Percentiles rank a stretch among this genome's conserved stretches.
These are phyloP conservation scores for Ridgeia piscesae DNA, from an alignment of 1,140 invertebrate genomes.

Conservation along the genomic window DNA sequence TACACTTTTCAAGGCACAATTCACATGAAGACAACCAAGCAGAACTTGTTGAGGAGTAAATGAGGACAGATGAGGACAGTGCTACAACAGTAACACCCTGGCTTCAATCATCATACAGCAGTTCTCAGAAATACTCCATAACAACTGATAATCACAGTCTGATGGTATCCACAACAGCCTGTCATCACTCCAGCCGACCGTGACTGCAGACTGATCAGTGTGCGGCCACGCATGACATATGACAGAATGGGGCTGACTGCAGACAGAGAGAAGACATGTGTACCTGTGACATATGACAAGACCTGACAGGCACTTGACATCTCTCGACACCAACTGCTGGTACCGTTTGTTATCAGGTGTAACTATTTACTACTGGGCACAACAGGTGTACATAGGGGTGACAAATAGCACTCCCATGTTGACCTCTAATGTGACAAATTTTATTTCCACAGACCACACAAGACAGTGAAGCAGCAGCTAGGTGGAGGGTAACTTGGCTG, in stretches of 20 bases:
- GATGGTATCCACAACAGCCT: neutral
- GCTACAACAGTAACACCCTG: no score
- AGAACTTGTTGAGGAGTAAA: no score
- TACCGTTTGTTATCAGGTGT: neutral
- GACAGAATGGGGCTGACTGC: neutral
- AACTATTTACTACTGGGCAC: neutral
- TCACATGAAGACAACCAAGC: no score
- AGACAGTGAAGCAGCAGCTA: neutral
- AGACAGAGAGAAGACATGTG: neutral
- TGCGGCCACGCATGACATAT: neutral
- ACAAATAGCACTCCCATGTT: neutral
- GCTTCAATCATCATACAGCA: neutral
- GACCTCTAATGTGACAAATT: neutral
- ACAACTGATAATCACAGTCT: neutral
- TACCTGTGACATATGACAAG: neutral
- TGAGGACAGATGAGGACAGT: no score
- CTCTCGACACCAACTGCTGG: neutral
- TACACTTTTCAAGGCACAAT: neutral
- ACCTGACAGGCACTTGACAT: neutral
- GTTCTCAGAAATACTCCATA: neutral
- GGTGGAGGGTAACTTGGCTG: no score
- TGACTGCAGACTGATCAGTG: neutral
- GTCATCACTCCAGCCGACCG: neutral
- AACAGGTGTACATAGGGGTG: neutral
- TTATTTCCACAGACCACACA: neutral